These are phyloP conservation scores for Theodoxus fluviatilis DNA, from an alignment of 2,888 invertebrate species.

Conservation along the genomic window DNA sequence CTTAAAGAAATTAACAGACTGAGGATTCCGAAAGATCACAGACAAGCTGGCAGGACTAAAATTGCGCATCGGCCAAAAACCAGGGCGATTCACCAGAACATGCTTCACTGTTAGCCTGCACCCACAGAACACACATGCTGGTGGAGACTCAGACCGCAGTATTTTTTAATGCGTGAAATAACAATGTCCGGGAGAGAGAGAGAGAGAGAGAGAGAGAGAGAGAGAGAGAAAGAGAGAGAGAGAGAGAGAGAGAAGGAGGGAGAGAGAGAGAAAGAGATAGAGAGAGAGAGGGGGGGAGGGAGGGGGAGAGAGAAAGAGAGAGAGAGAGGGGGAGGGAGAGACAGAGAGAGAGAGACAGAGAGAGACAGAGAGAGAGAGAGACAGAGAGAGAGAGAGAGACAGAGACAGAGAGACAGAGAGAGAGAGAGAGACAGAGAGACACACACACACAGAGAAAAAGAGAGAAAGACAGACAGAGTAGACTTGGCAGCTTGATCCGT, in stretches of 20 bases:
- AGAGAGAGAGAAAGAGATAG: not conserved
- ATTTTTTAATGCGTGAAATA: too few species aligned
- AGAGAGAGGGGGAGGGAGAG: slow-evolving; percentile 13
- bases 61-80: too few species aligned
- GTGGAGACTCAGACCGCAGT: too few species aligned
- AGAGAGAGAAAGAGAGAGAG: not conserved
- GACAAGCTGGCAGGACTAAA: too few species aligned
- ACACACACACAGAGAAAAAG: slow-evolving; percentile 7
- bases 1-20: too few species aligned
- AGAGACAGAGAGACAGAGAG: slow-evolving; percentile 9
- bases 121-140: too few species aligned
- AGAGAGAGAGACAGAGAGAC: not conserved
- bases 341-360: slow-evolving; percentile 17
- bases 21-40: too few species aligned
- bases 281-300: slow-evolving; percentile 13
- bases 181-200: not conserved
- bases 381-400: slow-evolving; percentile 19
- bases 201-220: slow-evolving; percentile 1
- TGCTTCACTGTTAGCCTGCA: too few species aligned
- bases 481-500: too few species aligned
- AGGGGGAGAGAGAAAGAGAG: slow-evolving; percentile 18
- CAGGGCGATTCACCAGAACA: too few species aligned
- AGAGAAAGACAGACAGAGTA: slow-evolving; percentile 21
- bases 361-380: slow-evolving; percentile 14
- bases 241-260: not conserved